These are phyloP conservation scores for Setophaga coronata DNA, from an alignment of 2,113 vertebrate genomes.

Conservation along the genomic window DNA sequence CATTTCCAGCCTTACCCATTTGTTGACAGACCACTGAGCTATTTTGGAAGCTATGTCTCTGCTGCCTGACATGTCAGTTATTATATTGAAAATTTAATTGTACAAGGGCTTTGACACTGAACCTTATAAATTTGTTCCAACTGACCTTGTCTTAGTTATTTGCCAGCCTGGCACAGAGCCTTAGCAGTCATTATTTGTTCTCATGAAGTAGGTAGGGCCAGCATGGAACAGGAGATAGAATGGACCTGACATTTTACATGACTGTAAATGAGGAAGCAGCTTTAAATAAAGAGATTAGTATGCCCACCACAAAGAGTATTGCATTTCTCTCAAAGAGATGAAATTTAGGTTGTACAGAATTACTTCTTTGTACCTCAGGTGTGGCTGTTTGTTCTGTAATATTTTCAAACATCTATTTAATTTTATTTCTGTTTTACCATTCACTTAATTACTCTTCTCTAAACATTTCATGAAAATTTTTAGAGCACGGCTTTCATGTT, in stretches of 20 bases:
- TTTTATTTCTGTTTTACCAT: constrained; percentile 30
- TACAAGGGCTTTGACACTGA: constrained; percentile 53
- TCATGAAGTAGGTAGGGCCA: constrained; percentile 27
- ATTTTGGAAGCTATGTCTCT: constrained; percentile 58
- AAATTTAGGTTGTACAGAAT: constrained; percentile 19
- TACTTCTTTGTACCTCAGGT: constrained; percentile 6
- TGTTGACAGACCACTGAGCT: constrained; percentile 68
- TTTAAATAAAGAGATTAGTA: constrained; percentile 62
- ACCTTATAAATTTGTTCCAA: constrained; percentile 68
- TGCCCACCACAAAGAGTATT: constrained; percentile 6
- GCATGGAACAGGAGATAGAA: not conserved
- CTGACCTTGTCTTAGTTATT: constrained; percentile 71
- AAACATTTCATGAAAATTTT: not conserved
- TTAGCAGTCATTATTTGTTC: constrained; percentile 44
- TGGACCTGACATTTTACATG: constrained; percentile 37
- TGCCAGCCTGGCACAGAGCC: constrained; percentile 47
- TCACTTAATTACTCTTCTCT: constrained; percentile 26
- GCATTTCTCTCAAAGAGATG: constrained; percentile 32
- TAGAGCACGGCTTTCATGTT: not conserved
- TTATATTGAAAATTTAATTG: constrained; percentile 55
- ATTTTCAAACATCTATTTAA: constrained; percentile 51
- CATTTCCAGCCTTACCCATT: constrained; percentile 55
- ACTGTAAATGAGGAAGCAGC: constrained; percentile 36
- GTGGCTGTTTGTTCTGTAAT: constrained; percentile 38
- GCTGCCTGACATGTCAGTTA: constrained; percentile 20